Evolutionary conservation across 2,888 invertebrate species (phyloP).

Genomic region (Loripinus fragilis): DNA sequence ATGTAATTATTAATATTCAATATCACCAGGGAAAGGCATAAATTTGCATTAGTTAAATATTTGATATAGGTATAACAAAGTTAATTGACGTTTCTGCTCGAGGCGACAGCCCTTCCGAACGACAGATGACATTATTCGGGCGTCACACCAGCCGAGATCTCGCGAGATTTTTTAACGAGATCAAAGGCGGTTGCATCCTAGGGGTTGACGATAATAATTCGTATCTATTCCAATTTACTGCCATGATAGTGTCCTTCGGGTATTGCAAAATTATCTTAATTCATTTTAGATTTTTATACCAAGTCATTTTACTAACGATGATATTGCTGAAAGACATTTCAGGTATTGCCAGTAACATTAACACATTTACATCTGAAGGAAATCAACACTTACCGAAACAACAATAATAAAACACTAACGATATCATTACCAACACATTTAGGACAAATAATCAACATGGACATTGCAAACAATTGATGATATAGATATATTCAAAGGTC

Average conservation of each 20-base stretch:
- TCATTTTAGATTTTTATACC: constrained; percentile 57
- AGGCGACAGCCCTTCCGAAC: constrained; percentile 33
- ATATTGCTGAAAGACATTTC: too few species aligned
- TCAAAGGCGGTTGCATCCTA: constrained; percentile 42
- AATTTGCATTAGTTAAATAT: constrained; percentile 22
- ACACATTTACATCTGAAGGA: too few species aligned
- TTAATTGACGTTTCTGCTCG: constrained; percentile 23
- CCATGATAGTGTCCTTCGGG: constrained; percentile 34
- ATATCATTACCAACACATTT: too few species aligned
- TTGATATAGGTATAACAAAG: constrained; percentile 18
- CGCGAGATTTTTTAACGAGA: constrained; percentile 52
- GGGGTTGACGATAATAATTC: constrained; percentile 42
- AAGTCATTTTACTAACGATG: too few species aligned
- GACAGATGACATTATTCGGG: constrained; percentile 52
- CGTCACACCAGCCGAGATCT: constrained; percentile 54
- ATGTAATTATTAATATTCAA: constrained; percentile 22
- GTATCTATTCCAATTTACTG: constrained; percentile 53
- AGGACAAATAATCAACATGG: too few species aligned
- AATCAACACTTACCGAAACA: too few species aligned
- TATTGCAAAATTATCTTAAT: constrained; percentile 56
- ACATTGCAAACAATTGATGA: too few species aligned
- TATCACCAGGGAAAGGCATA: constrained; percentile 10
- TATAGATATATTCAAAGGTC: too few species aligned
- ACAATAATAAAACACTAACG: too few species aligned
- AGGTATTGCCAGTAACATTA: too few species aligned